A percentile compares a stretch with the other conserved stretches of the same genome.
Evolutionary conservation across 1,140 invertebrate species (phyloP).

Genomic region (Ceratosolen fusciceps): DNA sequence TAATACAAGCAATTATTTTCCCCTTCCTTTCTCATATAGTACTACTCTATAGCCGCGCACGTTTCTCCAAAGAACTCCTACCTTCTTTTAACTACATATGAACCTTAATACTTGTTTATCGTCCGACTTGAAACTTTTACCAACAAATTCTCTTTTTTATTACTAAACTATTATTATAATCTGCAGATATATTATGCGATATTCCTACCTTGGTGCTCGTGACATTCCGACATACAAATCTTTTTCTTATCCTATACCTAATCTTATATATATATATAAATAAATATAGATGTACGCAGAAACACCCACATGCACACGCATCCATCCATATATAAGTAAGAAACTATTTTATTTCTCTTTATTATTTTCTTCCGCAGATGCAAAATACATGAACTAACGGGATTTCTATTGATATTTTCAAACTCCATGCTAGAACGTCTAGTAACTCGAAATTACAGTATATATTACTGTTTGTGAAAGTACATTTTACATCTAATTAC

Average conservation of each 20-base stretch:
- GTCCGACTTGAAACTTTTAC: too few relatives aligned
- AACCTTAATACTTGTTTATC: too few relatives aligned
- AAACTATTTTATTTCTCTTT: not conserved
- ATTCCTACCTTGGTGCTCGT: too few relatives aligned
- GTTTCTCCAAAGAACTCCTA: too few relatives aligned
- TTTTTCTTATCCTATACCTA: not conserved
- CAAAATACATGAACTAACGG: not conserved
- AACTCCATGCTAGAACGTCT: not conserved
- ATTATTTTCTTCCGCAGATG: not conserved
- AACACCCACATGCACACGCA: too few relatives aligned
- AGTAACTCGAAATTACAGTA: not conserved
- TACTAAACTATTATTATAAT: not conserved
- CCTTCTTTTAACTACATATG: too few relatives aligned
- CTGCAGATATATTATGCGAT: not conserved
- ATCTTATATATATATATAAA: not conserved
- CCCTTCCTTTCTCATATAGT: too few relatives aligned
- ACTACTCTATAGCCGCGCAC: too few relatives aligned
- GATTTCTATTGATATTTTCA: slow-evolving; percentile 1
- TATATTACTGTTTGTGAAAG: not conserved
- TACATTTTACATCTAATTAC: not conserved
- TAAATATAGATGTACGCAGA: not conserved
- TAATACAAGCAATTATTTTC: too few relatives aligned
- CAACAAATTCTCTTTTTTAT: not conserved
- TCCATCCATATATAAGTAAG: too few relatives aligned
- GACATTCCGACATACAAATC: not conserved